These are phyloP conservation scores for Picus viridis DNA, from an alignment of 2,797 vertebrate genomes.

Conservation along the genomic window DNA sequence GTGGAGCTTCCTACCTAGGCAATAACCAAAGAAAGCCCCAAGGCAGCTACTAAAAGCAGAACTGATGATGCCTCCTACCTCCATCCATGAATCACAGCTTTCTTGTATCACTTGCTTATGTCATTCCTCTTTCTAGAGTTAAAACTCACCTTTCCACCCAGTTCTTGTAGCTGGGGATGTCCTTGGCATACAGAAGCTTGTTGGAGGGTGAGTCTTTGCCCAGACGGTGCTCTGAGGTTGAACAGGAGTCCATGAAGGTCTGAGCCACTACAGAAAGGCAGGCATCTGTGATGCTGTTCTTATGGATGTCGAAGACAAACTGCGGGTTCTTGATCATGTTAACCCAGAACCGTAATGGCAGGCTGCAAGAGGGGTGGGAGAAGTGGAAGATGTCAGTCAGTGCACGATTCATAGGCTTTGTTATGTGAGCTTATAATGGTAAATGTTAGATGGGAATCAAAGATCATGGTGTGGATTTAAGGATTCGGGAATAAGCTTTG, in stretches of 20 bases:
- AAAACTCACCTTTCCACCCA: constrained; percentile 92
- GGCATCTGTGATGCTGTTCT: constrained; percentile 97
- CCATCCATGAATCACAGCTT: not conserved
- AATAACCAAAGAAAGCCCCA: not conserved
- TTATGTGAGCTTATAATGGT: not conserved
- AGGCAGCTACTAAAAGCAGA: not conserved
- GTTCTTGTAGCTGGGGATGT: constrained; percentile 98
- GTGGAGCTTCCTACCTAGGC: not conserved
- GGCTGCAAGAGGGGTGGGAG: constrained; percentile 60
- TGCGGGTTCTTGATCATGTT: constrained; percentile 88
- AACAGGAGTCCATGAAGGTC: constrained; percentile 99
- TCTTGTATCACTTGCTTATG: rapidly evolving
- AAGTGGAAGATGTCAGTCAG: not conserved
- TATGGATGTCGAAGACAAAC: constrained; percentile 92
- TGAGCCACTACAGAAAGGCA: constrained; percentile 97
- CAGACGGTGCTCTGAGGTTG: constrained; percentile 96
- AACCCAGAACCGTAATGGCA: constrained; percentile 84
- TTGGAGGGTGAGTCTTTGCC: constrained; percentile 98
- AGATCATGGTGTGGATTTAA: rapidly evolving
- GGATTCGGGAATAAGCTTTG: not conserved
- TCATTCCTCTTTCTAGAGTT: not conserved
- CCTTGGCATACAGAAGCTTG: constrained; percentile 98
- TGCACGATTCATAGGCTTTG: not conserved
- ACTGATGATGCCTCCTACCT: not conserved
- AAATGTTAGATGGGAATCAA: not conserved